Evolutionary conservation across 2,797 vertebrate species (phyloP), one percentile per base, ranked within the genome.

Genomic region (Chelon auratus): DNA sequence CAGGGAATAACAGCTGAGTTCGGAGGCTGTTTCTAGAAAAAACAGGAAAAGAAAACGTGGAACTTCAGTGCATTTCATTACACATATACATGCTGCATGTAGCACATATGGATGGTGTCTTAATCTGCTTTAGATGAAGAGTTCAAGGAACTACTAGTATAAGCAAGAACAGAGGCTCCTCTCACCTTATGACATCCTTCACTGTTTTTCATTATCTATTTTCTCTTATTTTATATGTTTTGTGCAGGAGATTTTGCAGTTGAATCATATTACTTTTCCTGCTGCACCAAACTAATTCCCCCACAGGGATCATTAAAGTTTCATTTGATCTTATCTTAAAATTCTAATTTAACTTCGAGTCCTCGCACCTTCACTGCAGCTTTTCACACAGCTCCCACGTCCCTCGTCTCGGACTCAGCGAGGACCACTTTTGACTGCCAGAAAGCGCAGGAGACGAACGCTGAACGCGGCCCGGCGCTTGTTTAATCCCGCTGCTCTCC

Each of bases 381-480:
- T 72, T 82, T 81, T 88, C 84, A 66, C 81, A 81, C 82, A 65
- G 68, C 78, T 68, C 85, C 82, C 85, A 82, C 63, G 13, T 79
- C 75, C 62, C 72, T 74, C 60, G 48, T 75, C 61, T 86, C 77
- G 36, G 57, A 77, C 45, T 76, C 58, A 69, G 57, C 52, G 39
- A 78, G 65, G 71, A 51, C 43, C 50, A 65, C 10, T 22, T 52
- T 65, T 71, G 54, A 67, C 52, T 81, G 85, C 80, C 84, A 87
- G 78, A 59, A 75, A 17, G 62, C 48, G 42, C 55, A 30, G 4
- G 64, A 63, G 71, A 42, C 40, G 43, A 14, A 20, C 72, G 68
- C 72, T 43, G 43, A 14, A 20, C 72, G 67, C 72, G 62, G 68
- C 69, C 68, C 80, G 71, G 55, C 57, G 5, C 64, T 14, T 20